phyloP scores from a whole-genome alignment of 2,113 vertebrate genomes.

The Elephas maximus region DNA sequence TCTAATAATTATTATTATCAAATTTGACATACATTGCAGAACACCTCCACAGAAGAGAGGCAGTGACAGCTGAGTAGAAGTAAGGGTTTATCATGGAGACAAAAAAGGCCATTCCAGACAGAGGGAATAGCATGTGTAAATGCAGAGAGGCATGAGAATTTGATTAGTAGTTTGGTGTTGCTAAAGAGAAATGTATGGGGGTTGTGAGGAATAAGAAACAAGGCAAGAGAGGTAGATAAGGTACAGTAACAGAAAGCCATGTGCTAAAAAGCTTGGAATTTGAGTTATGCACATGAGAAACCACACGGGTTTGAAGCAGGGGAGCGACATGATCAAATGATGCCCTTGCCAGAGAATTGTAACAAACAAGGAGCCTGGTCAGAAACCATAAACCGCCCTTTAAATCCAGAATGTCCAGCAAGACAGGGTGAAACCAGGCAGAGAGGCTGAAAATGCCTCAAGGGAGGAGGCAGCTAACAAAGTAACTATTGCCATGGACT shows the following conservation, averaged over 20 bases:
- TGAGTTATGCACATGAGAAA: background rate
- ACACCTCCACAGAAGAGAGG: background rate
- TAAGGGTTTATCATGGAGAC: background rate
- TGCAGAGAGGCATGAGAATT: background rate
- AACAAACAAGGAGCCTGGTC: background rate
- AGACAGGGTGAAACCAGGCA: background rate
- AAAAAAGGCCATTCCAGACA: background rate
- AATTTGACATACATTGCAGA: background rate
- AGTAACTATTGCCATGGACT: background rate
- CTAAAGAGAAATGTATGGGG: background rate
- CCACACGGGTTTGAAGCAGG: background rate
- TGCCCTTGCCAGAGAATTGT: background rate
- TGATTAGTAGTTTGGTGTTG: background rate
- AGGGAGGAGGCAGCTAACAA: background rate
- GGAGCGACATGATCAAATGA: background rate
- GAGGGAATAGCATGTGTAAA: background rate
- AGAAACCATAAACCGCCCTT: background rate
- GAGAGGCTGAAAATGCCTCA: background rate
- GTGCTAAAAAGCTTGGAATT: background rate
- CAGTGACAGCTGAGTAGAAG: background rate
- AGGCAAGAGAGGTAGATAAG: background rate
- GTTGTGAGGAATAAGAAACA: background rate
- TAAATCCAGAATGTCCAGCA: slow-evolving; percentile 40
- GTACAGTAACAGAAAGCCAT: background rate
- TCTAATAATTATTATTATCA: slow-evolving; percentile 16